Evolutionary conservation across 2,888 invertebrate species (phyloP).

Genomic region (Tanytarsus gracilentus): DNA sequence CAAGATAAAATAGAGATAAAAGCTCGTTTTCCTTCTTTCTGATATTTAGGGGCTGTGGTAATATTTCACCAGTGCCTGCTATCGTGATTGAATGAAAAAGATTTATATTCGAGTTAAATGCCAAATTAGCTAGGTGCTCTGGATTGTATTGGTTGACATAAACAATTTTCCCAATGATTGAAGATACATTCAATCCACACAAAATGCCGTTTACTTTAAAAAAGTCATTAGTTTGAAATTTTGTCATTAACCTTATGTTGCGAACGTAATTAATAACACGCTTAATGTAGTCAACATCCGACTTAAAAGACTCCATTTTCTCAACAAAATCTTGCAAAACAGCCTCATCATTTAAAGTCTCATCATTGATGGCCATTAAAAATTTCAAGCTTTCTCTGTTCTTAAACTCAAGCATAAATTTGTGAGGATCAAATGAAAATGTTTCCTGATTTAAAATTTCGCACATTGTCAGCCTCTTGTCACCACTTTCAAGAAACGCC

Average conservation of each 20-base stretch:
- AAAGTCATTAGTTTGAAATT: conserved; percentile 1
- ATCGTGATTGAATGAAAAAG: not conserved
- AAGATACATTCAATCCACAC: not conserved
- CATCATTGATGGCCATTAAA: conserved; percentile 30
- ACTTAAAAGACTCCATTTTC: conserved; percentile 38
- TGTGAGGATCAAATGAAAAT: not conserved
- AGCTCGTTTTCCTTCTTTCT: not conserved
- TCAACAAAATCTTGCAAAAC: conserved; percentile 37
- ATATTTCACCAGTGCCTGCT: not conserved
- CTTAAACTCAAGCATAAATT: not conserved
- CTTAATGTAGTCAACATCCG: conserved; percentile 38
- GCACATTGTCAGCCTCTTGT: not conserved
- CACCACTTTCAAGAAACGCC: conserved; percentile 23
- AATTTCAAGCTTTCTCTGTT: not conserved
- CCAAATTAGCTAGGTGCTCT: not conserved
- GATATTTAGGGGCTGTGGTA: not conserved
- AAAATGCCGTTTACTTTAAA: not conserved
- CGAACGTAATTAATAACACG: conserved; percentile 38
- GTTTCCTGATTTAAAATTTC: not conserved
- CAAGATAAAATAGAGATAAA: not conserved
- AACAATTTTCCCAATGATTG: not conserved
- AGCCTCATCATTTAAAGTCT: conserved; percentile 29
- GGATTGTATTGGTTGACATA: not conserved
- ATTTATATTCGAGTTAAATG: conserved; percentile 1
- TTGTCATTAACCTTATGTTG: conserved; percentile 33